A percentile compares a stretch with the other conserved stretches of the same genome.
Evolutionary conservation across 1,140 invertebrate species (phyloP).

Genomic region (Drosophila grimshawi): DNA sequence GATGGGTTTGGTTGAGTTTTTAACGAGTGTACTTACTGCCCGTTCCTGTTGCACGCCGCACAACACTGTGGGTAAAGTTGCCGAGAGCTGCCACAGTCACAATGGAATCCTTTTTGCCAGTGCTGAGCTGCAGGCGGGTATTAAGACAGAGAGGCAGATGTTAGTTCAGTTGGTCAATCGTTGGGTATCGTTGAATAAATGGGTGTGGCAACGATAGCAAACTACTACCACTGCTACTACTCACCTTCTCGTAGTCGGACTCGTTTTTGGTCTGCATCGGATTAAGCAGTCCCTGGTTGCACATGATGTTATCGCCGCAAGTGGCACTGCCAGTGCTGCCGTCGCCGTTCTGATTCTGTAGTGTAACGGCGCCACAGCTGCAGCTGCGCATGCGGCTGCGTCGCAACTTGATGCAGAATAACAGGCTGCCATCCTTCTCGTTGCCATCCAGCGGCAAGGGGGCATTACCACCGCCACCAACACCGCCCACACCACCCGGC

Average conservation of each 20-base stretch:
- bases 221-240: conserved; percentile 8
- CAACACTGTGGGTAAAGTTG: conserved; percentile 82
- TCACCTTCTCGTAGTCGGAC: conserved; percentile 83
- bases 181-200: background rate
- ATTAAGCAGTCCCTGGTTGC: conserved; percentile 81
- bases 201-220: background rate
- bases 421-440: conserved; percentile 75
- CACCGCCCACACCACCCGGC: conserved; percentile 12
- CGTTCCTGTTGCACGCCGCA: conserved; percentile 80
- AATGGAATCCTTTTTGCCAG: conserved; percentile 83
- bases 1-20: background rate
- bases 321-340: conserved; percentile 71
- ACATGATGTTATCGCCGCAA: conserved; percentile 67
- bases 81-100: conserved; percentile 81
- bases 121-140: conserved; percentile 68
- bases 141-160: conserved; percentile 9
- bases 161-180: conserved; percentile 20
- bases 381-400: conserved; percentile 75
- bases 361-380: conserved; percentile 68
- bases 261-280: conserved; percentile 78
- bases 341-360: conserved; percentile 67
- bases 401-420: conserved; percentile 81
- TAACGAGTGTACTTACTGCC: conserved; percentile 73
- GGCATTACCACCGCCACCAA: conserved; percentile 15
- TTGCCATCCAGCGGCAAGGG: conserved; percentile 62